Base-by-base conservation (phyloP, 1,140 invertebrate species). In the Caligus rogercresseyi region DNA sequence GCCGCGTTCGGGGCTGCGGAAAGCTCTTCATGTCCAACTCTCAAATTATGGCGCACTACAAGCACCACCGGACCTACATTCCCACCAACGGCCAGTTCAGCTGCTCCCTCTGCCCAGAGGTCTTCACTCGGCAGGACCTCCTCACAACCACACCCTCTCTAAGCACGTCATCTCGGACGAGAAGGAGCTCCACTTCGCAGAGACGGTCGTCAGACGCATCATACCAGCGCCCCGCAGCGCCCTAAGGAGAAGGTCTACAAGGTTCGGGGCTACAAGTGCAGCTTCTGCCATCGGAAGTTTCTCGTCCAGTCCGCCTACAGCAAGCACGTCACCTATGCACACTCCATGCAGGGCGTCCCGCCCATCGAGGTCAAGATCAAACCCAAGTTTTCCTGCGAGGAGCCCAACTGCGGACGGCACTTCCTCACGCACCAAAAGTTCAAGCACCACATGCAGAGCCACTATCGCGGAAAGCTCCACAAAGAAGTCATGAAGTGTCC, bases 21-120 rank as follows among this genome's bases (percentile, higher is more conserved):
- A 54, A 54, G 21, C 16, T 54, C 4, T 54, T 54, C 21, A 23
- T 54, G 53, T 16, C n/a, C n/a, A 23, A 16, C 21, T 16, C 21
- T 23, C 53, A 54, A 54, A 54, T 54, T 54, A 23, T 19, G 53
- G 53, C 53, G 13, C 53, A 54, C 21, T 23, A 19, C n/a, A 54
- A 54, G 16, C 53, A 54, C 53, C 53, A 54, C 16, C 13, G 53
- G 21, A 54, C n/a, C 21, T 54, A 54, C 53, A 54, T 54, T 19
- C 53, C 53, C 53, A 54, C 53, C 53, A 54, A 54, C 21, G 53
- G 53, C 4, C n/a, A 54, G 11, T 54, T 54, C 21, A 23, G 21
- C 11, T 54, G 53, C 16, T 19, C n/a, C n/a, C n/a, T 54, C 4
- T 54, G 53, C 16, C 53, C 53, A 15, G 53, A 54, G 21, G n/a